Evolutionary conservation across 1,140 invertebrate genomes (phyloP), one percentile per base, ranked within the genome.

Genomic region (Propsilocerus akamusi): DNA sequence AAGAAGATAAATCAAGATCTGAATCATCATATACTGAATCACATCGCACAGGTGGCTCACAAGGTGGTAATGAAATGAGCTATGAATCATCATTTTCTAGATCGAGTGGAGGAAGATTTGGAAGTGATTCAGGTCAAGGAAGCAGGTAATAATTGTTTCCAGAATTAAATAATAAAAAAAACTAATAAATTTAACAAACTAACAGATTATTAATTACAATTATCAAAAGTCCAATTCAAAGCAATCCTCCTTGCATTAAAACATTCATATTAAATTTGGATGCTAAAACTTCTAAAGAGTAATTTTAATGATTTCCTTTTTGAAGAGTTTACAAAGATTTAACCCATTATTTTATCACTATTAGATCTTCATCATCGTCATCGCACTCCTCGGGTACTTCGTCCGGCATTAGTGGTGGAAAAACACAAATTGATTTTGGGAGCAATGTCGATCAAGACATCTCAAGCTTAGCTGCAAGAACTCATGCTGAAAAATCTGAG

Each of bases 361-460:
- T 20, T 41, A 41, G 34, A 41, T 41, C 34, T 17, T 17, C 34
- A 41, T 41, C 34, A 8, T 41, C 34, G 10, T 41, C 34, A 41
- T 41, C 10, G 28, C 10, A n/a, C 11, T 10, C 34, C 17, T 20
- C 34, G 8, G 10, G 17, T 20, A 10, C 14, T 20, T 30, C 28
- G n/a, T 3, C 28, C 10, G 10, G 10, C 28, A 11, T 4, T 7
- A 17, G 14, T 4, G 22, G 14, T 20, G 34, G 34, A 41, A 37
- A 37, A 11, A 7, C 20, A 6, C n/a, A 37, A 7, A 7, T 37
- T 2, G 20, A 37, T n/a, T 37, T 37, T 2, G 49, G 46, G 14
- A 24, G n/a, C 3, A 50, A 26, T 25, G 49, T 50, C 0, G 11
- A 50, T 25, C 49, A 50, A 26, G 49, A 50, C 22, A 26, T 50